phyloP scores from a whole-genome alignment of 64 coral and sea anemone species.

The Stichodactyla helianthus region DNA sequence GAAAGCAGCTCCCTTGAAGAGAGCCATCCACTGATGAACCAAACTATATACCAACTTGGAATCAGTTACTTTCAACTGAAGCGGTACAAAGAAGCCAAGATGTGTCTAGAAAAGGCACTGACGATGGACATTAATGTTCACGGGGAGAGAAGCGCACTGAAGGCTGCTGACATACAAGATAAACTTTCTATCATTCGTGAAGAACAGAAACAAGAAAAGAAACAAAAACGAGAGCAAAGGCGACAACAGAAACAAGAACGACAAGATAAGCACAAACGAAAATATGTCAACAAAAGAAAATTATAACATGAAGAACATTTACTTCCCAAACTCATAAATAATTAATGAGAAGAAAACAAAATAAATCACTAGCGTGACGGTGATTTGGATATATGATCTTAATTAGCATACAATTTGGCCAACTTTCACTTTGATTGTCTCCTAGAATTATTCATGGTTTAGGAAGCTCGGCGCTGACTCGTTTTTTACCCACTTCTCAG shows the following conservation, averaged over 20 bases:
- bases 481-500: no score
- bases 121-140: not conserved
- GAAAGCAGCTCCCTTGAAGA: not conserved
- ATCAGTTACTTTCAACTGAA: not conserved
- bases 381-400: no score
- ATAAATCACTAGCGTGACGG: no score
- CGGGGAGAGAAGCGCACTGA: not conserved
- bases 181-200: not conserved
- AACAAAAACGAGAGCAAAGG: not conserved
- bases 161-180: not conserved
- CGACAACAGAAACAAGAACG: not conserved
- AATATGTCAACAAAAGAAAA: not conserved
- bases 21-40: not conserved
- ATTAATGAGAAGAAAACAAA: no score
- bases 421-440: no score
- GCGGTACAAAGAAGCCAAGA: not conserved
- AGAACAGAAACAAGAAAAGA: not conserved
- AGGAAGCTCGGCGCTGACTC: no score
- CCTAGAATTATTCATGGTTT: no score
- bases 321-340: no score
- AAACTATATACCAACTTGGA: not conserved
- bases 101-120: not conserved
- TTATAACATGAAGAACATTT: not conserved
- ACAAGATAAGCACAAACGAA: not conserved
- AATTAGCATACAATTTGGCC: no score